A percentile compares a stretch with the other conserved stretches of the same genome.
Evolutionary conservation across 2,888 invertebrate species (phyloP).

Genomic region (Eupsilia transversa): DNA sequence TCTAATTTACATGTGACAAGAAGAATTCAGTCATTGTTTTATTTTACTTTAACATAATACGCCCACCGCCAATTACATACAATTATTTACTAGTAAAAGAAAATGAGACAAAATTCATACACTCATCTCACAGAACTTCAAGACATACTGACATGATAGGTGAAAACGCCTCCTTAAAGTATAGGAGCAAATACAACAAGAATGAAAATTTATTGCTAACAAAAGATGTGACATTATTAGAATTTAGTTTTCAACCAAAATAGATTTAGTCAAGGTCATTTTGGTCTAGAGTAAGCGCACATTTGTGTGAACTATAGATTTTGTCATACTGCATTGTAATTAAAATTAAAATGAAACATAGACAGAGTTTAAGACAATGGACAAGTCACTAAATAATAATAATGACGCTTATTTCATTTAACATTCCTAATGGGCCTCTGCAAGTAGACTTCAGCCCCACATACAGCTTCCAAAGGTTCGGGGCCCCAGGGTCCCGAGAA

Average conservation of each 20-base stretch:
- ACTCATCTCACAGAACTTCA: not conserved
- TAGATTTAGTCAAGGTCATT: conserved; percentile 29
- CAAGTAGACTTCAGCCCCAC: too few species aligned
- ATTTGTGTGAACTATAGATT: not conserved
- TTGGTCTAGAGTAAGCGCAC: not conserved
- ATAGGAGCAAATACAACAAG: not conserved
- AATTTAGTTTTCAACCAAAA: conserved; percentile 26
- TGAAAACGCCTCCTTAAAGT: not conserved
- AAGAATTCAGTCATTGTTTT: not conserved
- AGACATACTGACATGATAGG: not conserved
- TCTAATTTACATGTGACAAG: not conserved
- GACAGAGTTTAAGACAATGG: not conserved
- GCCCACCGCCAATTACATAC: not conserved
- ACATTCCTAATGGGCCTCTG: too few species aligned
- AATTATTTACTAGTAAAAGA: not conserved
- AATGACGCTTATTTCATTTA: not conserved
- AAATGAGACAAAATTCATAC: not conserved
- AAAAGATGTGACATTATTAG: not conserved
- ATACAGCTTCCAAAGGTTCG: too few species aligned
- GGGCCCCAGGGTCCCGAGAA: too few species aligned
- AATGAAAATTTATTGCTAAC: conserved; percentile 24
- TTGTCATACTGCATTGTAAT: not conserved
- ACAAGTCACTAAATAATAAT: not conserved
- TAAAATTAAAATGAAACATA: not conserved
- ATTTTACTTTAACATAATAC: not conserved